Conservation (phyloP, 1,140 invertebrate genomes). For the Calephelis nemesis region DNA sequence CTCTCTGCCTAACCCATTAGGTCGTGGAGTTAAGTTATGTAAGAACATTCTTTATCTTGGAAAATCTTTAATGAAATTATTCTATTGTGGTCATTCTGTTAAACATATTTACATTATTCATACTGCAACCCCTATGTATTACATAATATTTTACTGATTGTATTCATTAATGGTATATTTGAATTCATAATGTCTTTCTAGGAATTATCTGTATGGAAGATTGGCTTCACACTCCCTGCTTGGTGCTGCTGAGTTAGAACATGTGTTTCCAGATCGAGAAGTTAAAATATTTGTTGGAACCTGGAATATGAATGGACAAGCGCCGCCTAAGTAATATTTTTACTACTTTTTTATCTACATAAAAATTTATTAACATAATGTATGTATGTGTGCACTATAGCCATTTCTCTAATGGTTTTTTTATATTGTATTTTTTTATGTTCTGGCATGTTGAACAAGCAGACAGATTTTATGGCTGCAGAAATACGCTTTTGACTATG, state of each 20-base stretch:
- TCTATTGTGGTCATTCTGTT: not conserved
- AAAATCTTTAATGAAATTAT: no score
- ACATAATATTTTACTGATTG: not conserved
- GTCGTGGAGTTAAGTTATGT: no score
- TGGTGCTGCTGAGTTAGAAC: constrained; percentile 89
- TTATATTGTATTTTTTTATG: no score
- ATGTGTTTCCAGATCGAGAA: constrained; percentile 91
- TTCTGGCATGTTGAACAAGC: no score
- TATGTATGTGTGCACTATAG: no score
- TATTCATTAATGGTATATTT: not conserved
- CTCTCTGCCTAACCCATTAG: no score
- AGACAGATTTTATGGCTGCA: no score
- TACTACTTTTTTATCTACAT: not conserved
- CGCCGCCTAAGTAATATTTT: constrained; percentile 82
- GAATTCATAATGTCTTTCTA: constrained; percentile 34
- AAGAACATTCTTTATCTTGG: no score
- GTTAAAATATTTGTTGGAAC: constrained; percentile 94
- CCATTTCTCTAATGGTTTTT: no score
- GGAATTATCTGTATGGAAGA: constrained; percentile 89
- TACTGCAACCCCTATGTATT: no score
- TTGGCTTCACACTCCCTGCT: constrained; percentile 89
- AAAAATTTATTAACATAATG: not conserved
- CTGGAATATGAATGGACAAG: constrained; percentile 97
- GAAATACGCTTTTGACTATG: no score
- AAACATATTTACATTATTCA: not conserved